A percentile compares a stretch with the other conserved stretches of the same genome.
Evolutionary conservation across 2,797 vertebrate species (phyloP).

Genomic region (Knipowitschia caucasica): DNA sequence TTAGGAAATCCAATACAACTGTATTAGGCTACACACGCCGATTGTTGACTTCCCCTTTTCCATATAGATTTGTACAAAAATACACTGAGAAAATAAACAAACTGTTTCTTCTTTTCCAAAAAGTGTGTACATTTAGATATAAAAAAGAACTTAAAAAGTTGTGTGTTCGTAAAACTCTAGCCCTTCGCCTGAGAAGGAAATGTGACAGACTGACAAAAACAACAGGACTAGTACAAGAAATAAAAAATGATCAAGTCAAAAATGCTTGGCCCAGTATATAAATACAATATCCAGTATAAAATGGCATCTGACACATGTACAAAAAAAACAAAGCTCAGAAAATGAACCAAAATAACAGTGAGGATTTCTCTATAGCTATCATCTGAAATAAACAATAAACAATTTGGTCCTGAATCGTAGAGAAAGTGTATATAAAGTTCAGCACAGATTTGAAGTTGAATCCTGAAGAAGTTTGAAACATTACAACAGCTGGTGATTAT

Average conservation of each 20-base stretch:
- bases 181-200: slow-evolving; percentile 99
- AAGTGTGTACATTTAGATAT: slow-evolving; percentile 99
- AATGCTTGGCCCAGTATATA: slow-evolving; percentile 98
- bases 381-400: slow-evolving; percentile 85
- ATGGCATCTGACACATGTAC: slow-evolving; percentile 96
- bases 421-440: slow-evolving; percentile 85
- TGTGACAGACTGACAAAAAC: slow-evolving; percentile 75
- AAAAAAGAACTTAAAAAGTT: slow-evolving; percentile 85
- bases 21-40: slow-evolving; percentile 88
- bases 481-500: slow-evolving; percentile 99
- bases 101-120: slow-evolving; percentile 97
- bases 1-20: slow-evolving; percentile 96
- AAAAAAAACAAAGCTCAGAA: slow-evolving; percentile 81
- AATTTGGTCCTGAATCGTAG: slow-evolving; percentile 97
- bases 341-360: slow-evolving; percentile 81
- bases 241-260: slow-evolving; percentile 69
- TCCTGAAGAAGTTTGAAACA: slow-evolving; percentile 91
- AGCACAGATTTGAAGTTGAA: slow-evolving; percentile 98
- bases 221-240: slow-evolving; percentile 78
- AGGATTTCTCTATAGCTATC: slow-evolving; percentile 83
- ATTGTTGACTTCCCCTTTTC: slow-evolving; percentile 93
- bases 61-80: slow-evolving; percentile 99
- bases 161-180: slow-evolving; percentile 93
- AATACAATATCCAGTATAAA: slow-evolving; percentile 97
- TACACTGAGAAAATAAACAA: slow-evolving; percentile 99